These are phyloP conservation scores for Antechinus flavipes DNA, from an alignment of 2,113 vertebrate species.

Conservation along the genomic window DNA sequence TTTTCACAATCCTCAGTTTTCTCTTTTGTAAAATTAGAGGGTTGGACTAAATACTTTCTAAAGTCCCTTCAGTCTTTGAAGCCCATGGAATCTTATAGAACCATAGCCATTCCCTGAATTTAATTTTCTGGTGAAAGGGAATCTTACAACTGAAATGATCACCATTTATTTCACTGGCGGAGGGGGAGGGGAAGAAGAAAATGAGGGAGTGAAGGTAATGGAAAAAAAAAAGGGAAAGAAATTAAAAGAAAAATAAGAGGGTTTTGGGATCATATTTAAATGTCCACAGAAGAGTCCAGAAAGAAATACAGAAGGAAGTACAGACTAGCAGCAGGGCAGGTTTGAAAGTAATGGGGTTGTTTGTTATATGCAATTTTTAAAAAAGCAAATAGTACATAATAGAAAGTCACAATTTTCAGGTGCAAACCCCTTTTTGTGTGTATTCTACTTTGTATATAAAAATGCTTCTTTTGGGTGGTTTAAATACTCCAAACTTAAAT, in stretches of 20 bases:
- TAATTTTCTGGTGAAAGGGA: background rate
- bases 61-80: background rate
- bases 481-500: too few relatives aligned
- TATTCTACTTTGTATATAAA: background rate
- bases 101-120: background rate
- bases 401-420: background rate
- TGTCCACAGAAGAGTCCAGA: too few relatives aligned
- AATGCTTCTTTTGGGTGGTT: background rate
- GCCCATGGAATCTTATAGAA: background rate
- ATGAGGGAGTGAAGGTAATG: background rate
- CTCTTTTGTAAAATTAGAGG: background rate
- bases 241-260: background rate
- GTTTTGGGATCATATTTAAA: background rate
- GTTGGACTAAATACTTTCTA: background rate
- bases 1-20: background rate
- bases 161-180: background rate
- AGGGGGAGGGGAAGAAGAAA: background rate
- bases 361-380: background rate
- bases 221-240: background rate
- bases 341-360: background rate
- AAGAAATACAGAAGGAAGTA: background rate
- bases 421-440: background rate
- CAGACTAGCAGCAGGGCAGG: background rate
- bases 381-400: background rate
- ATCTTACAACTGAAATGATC: background rate